These are phyloP conservation scores for Sarcophaga variegata DNA, from an alignment of 2,888 invertebrate genomes.

Conservation along the genomic window DNA sequence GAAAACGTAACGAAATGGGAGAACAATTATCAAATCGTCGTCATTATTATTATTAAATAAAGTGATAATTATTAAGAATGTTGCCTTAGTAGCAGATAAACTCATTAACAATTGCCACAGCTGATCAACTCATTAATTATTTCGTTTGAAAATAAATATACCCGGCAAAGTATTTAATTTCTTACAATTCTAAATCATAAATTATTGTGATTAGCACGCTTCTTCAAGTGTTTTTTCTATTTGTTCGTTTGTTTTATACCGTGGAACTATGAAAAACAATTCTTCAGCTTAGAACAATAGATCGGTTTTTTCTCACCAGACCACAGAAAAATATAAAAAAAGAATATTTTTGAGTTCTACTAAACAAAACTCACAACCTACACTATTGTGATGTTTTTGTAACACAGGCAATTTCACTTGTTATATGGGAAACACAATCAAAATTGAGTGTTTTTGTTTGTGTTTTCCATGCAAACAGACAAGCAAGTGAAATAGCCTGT, in stretches of 20 bases:
- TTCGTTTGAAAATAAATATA: conserved; percentile 6
- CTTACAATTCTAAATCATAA: conserved; percentile 12
- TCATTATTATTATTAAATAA: conserved; percentile 2
- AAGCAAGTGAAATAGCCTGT: too few species aligned
- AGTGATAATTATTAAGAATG: conserved; percentile 41
- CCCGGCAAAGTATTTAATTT: neutral
- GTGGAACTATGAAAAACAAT: too few species aligned
- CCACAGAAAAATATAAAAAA: too few species aligned
- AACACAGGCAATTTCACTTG: too few species aligned
- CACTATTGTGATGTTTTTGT: too few species aligned
- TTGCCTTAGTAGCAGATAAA: neutral
- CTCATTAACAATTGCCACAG: conserved; percentile 16
- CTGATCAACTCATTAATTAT: conserved; percentile 41
- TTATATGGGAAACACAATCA: too few species aligned
- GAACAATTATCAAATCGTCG: neutral
- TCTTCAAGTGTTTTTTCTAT: conserved; percentile 5
- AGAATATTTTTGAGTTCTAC: too few species aligned
- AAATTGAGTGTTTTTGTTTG: too few species aligned
- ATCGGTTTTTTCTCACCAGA: too few species aligned
- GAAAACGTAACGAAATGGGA: neutral
- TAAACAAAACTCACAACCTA: too few species aligned
- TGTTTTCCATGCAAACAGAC: too few species aligned
- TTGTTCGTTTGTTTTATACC: neutral
- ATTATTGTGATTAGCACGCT: conserved; percentile 51
- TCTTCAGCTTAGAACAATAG: too few species aligned